These are phyloP conservation scores for Agapornis canus DNA, from an alignment of 2,797 vertebrate genomes.

Conservation along the genomic window DNA sequence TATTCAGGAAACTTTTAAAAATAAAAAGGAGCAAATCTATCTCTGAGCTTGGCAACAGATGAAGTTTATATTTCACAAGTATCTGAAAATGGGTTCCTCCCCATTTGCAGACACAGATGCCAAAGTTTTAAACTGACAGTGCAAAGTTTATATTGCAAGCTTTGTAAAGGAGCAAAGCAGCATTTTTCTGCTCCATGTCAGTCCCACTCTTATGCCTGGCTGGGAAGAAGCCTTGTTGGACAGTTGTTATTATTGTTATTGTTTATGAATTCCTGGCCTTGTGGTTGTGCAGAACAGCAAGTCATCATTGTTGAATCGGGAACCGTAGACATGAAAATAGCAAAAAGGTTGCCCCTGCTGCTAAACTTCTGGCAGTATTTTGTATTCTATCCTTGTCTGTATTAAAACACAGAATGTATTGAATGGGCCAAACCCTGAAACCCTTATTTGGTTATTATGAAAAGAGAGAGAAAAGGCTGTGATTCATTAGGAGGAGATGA, in stretches of 20 bases:
- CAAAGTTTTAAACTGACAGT: conserved; percentile 60
- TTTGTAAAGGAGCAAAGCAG: neutral
- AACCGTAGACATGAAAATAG: conserved; percentile 35
- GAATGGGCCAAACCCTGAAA: conserved; percentile 53
- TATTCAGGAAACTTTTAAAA: conserved; percentile 61
- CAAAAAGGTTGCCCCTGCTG: conserved; percentile 46
- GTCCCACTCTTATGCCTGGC: neutral
- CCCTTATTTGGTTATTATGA: conserved; percentile 46
- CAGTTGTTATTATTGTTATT: conserved; percentile 1
- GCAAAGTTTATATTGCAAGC: conserved; percentile 37
- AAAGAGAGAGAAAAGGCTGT: conserved; percentile 25
- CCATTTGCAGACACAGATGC: conserved; percentile 51
- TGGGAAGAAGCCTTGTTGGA: neutral
- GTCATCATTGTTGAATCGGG: neutral
- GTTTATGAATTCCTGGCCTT: conserved; percentile 33
- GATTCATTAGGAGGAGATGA: conserved; percentile 39
- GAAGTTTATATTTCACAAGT: conserved; percentile 65
- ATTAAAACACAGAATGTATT: conserved; percentile 47
- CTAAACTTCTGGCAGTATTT: conserved; percentile 47
- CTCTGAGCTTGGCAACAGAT: conserved; percentile 56
- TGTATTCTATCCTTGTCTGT: conserved; percentile 45
- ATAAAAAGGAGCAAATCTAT: conserved; percentile 66
- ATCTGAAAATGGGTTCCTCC: conserved; percentile 68
- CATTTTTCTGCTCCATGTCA: neutral
- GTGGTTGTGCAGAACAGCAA: neutral